Conservation (phyloP, 1,140 invertebrate genomes). For the Platyura marginata region DNA sequence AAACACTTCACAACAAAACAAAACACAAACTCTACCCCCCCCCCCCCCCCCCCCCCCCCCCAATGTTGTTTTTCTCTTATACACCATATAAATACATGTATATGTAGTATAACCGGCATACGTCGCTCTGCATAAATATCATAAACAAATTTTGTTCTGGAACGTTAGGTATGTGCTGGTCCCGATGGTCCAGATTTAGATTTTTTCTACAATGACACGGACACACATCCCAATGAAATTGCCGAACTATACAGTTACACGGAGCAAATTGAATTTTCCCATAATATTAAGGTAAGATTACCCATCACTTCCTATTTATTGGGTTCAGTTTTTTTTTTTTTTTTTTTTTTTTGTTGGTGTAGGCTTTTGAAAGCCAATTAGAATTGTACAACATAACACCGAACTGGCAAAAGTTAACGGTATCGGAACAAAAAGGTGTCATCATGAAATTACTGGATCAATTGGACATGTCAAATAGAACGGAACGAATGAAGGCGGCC, state of each 20-base stretch:
- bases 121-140: too few species aligned
- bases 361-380: slow-evolving; percentile 80
- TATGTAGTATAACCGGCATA: too few species aligned
- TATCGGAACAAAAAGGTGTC: slow-evolving; percentile 45
- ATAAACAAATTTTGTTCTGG: too few species aligned
- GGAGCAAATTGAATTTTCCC: slow-evolving; percentile 77
- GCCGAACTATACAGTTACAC: slow-evolving; percentile 94
- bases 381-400: slow-evolving; percentile 52
- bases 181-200: slow-evolving; percentile 54
- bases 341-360: too few species aligned
- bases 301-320: too few species aligned
- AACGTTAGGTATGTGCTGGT: too few species aligned
- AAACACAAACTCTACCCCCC: too few species aligned
- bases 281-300: slow-evolving; percentile 76
- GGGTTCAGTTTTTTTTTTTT: too few species aligned
- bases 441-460: slow-evolving; percentile 76
- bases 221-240: slow-evolving; percentile 79
- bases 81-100: too few species aligned
- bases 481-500: slow-evolving; percentile 65
- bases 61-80: too few species aligned
- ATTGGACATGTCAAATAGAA: slow-evolving; percentile 67
- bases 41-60: too few species aligned
- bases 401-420: slow-evolving; percentile 60
- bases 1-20: too few species aligned
- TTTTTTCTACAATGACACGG: slow-evolving; percentile 83